These are phyloP conservation scores for Elephas maximus DNA, from an alignment of 2,113 vertebrate species.

Conservation along the genomic window DNA sequence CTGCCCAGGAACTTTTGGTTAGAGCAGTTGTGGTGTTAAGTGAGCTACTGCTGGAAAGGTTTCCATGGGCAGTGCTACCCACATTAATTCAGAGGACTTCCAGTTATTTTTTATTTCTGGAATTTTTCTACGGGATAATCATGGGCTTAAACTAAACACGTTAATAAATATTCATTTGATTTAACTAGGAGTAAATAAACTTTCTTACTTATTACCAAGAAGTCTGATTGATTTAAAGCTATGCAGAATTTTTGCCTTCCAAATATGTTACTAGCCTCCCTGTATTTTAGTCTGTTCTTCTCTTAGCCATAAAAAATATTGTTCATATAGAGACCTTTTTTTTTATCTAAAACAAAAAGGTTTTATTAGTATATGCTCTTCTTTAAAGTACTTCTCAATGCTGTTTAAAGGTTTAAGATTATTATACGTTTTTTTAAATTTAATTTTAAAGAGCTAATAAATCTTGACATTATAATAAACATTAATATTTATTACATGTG, in stretches of 20 bases:
- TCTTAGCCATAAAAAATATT: slow-evolving; percentile 1
- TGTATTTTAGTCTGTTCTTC: background rate
- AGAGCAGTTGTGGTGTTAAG: background rate
- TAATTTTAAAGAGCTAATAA: background rate
- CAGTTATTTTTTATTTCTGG: background rate
- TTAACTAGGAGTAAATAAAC: background rate
- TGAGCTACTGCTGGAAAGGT: background rate
- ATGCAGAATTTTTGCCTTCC: background rate
- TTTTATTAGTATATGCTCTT: background rate
- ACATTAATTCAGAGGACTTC: background rate
- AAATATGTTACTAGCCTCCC: background rate
- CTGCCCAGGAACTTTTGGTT: background rate
- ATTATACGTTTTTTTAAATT: background rate
- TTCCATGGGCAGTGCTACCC: background rate
- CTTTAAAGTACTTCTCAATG: background rate
- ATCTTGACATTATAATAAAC: background rate
- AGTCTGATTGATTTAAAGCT: background rate
- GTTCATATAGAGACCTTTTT: background rate
- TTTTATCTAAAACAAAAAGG: background rate
- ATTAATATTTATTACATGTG: background rate
- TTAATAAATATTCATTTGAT: slow-evolving; percentile 5
- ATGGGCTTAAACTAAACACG: background rate
- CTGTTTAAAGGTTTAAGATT: slow-evolving; percentile 13
- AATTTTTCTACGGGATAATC: background rate
- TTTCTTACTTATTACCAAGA: background rate